Base-by-base conservation (phyloP, 2,888 invertebrate species). In the Tigriopus californicus region DNA sequence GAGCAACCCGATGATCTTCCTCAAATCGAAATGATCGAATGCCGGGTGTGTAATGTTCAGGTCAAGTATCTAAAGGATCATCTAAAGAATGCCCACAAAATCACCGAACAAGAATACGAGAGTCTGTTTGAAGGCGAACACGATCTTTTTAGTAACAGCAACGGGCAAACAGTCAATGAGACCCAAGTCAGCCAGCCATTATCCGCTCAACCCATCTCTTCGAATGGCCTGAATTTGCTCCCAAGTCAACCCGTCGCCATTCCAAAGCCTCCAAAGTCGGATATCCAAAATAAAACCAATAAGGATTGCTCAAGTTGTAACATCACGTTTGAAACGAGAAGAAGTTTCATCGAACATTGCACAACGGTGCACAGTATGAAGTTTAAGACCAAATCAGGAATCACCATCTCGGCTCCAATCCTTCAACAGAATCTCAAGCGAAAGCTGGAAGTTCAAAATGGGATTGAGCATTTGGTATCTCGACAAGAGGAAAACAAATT, bases 21-120 rank as follows among this genome's bases (percentile, higher is more conserved):
- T 5, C 20, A 15, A n/a, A 12, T 24, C n/a, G 40, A 49, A 15
- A 59, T 33, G 18, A 25, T 22, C 41, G 59, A 59, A 12, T 59
- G 59, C 41, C 55, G 41, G 10, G 42, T 59, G 10, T 59, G 59
- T 41, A 49, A 59, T 41, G 18, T 49, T 42, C 18, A 20, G 20
- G 59, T 59, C 15, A 59, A 51, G 41, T 49, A 59, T 52, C 25
- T 59, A 3, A 59, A 52, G 52, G 59, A 59, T 11, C 59, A 59
- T 42, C 41, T 59, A 41, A 25, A 33, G 8, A 52, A 49, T 11
- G 52, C 40, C 20, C 59, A 59, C 42, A 59, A 59, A 25, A 51
- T 59, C 13, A 59, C 52, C 15, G 59, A 59, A 12, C 25, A 51
- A 22, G 59, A 59, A 42, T 59, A 59, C 22, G 52, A 59, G 25